phyloP scores from a whole-genome alignment of 2,888 invertebrate species.

The Dicranocentrus wangi region DNA sequence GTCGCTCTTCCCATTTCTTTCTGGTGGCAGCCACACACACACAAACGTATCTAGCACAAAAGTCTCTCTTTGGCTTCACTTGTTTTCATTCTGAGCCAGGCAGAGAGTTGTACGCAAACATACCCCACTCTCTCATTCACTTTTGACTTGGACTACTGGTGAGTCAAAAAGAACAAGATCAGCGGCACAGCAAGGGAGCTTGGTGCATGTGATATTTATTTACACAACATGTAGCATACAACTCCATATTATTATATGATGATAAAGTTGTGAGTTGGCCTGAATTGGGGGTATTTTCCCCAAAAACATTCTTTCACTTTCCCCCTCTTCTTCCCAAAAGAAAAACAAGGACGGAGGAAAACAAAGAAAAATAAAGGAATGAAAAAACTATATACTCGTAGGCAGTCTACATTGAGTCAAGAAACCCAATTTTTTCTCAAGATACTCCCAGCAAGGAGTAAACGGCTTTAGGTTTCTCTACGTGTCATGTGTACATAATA shows the following conservation, averaged over 20 bases:
- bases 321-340: slow-evolving; percentile 18
- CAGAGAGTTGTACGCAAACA: neutral
- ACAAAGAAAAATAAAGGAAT: slow-evolving; percentile 26
- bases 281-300: slow-evolving; percentile 28
- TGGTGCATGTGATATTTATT: slow-evolving; percentile 10
- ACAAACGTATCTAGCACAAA: neutral
- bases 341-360: slow-evolving; percentile 43
- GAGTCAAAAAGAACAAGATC: slow-evolving; percentile 43
- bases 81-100: slow-evolving; percentile 8
- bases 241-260: slow-evolving; percentile 19
- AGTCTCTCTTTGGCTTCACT: neutral
- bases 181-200: slow-evolving; percentile 4
- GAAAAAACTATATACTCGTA: neutral
- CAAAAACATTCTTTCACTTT: slow-evolving; percentile 30
- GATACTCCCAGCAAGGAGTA: slow-evolving; percentile 8
- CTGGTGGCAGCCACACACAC: neutral
- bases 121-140: slow-evolving; percentile 8
- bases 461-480: slow-evolving; percentile 42
- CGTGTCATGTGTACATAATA: slow-evolving; percentile 54
- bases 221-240: slow-evolving; percentile 7
- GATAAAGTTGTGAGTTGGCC: slow-evolving; percentile 38
- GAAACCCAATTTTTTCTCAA: slow-evolving; percentile 25
- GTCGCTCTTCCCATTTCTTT: slow-evolving; percentile 15
- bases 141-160: slow-evolving; percentile 21
- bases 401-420: neutral